Evolutionary conservation across 2,113 vertebrate genomes (phyloP), one percentile per base, ranked within the genome.

Genomic region (Sebastes schlegelii): DNA sequence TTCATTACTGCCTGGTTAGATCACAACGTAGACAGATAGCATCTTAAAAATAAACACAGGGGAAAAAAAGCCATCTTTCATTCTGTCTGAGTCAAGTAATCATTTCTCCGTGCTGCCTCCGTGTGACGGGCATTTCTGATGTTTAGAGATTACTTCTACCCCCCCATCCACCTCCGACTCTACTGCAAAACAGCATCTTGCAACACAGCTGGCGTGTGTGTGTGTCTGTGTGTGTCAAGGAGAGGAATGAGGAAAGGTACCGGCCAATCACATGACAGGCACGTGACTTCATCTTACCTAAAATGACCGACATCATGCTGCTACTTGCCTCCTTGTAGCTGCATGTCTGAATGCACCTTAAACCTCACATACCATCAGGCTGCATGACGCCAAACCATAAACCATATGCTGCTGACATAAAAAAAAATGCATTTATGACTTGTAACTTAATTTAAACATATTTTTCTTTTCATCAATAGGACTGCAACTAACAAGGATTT

Each of bases 51-150:
- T 49, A 83, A 83, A 86, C 57, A 23, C 1, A 12, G 4, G 23
- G 16, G 9, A 19, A 45, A 60, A 45, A 67, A 70, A 55, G 43
- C 7, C 58, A 61, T 68, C 49, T 82, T 74, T 85, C 67, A 77
- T 77, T 80, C 61, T 46, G 51, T 84, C 57, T 54, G 14, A 63
- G 62, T 79, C 49, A 40, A 77, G 71, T 43, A 65, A 89, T 82
- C 21, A 75, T 54, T 43, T 71, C 51, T 70, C 86, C 54, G 14
- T 21, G 34, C 74, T 76, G 80, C 66, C 60, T 72, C 63, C 66
- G 70, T 75, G 74, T 58, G 75, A 80, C 74, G 71, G 80, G 58
- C 77, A 68, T 83, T 57, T 79, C 78, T 67, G 69, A 83, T 82
- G 72, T 76, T 79, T 19, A 26, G 19, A 88, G 80, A 92, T 84